A percentile compares a stretch with the other conserved stretches of the same genome.
phyloP scores from a whole-genome alignment of 2,113 vertebrate genomes.

The Heteronetta atricapilla region DNA sequence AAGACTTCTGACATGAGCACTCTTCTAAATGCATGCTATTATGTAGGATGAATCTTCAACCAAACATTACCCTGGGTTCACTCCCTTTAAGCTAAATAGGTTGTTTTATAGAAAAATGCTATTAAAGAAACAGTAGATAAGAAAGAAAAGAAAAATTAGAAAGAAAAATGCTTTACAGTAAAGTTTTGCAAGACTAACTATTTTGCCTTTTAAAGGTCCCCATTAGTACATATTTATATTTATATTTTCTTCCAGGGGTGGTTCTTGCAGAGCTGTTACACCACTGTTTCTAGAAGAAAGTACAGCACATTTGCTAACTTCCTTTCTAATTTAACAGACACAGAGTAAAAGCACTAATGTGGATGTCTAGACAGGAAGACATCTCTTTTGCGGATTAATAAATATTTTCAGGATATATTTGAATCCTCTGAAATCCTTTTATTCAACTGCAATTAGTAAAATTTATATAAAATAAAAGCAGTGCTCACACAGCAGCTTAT shows the following conservation, averaged over 20 bases:
- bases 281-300: background rate
- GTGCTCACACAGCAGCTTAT: background rate
- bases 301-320: background rate
- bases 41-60: background rate
- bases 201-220: background rate
- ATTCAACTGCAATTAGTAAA: background rate
- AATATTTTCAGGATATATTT: background rate
- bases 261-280: background rate
- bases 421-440: background rate
- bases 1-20: background rate
- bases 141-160: background rate
- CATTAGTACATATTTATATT: background rate
- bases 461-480: background rate
- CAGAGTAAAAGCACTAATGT: background rate
- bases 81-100: background rate
- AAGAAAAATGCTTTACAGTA: background rate
- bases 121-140: background rate
- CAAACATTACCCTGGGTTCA: background rate
- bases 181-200: background rate
- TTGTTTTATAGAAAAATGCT: background rate
- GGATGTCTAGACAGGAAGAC: background rate
- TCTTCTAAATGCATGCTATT: background rate
- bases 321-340: background rate
- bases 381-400: background rate
- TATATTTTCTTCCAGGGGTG: background rate